Base-by-base conservation (phyloP, 37 sponge, comb jelly and placozoan genomes). In the Aplysina aerophoba region DNA sequence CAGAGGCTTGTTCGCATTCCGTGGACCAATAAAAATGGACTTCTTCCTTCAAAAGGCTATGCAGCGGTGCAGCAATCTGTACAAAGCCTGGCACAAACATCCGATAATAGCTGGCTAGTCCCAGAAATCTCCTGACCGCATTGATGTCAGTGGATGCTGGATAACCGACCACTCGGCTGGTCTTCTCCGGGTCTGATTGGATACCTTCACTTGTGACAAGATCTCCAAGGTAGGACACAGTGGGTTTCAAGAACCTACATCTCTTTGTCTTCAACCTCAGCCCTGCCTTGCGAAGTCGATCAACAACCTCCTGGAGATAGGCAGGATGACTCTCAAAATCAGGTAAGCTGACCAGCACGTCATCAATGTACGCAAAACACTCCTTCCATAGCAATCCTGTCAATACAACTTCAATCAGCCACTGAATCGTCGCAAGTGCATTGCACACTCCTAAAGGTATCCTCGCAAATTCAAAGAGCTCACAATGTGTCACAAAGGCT, bases 41-140 rank as follows among this genome's bases (percentile, higher is more conserved):
- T 16, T 81, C 58, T 44, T 86, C 78, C 53, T 64, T 37, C 38
- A 53, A 16, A 19, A 86, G 65, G 1, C 53, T 40, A 65, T 59
- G 86, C 55, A 86, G 80, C 62, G 80, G 86, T 37, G 79, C 1
- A 50, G 87, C 87, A 80, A 87, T 80, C 2, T 28, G 15, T 4
- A 80, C 67, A 88, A 88, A 88, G 0, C 73, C 24, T 5, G 79
- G 89, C 20, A 88, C 79, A 60, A 88, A 88, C 4, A 58, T 44
- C 0, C 89, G 44, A 40, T 88, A 88, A 54, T 88, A 83, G 57
- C 59, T 67, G 0, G 84, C 83, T 15, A 88, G 84, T 39, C 89
- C 89, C 20, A 88, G 37, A 35, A 88, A 88, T 0, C 84, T 20
- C 16, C 84, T 21, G 20, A 88, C 36, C 31, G 21, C 44, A 28